Conservation (phyloP, 2,113 vertebrate species). For the Oreochromis niloticus region DNA sequence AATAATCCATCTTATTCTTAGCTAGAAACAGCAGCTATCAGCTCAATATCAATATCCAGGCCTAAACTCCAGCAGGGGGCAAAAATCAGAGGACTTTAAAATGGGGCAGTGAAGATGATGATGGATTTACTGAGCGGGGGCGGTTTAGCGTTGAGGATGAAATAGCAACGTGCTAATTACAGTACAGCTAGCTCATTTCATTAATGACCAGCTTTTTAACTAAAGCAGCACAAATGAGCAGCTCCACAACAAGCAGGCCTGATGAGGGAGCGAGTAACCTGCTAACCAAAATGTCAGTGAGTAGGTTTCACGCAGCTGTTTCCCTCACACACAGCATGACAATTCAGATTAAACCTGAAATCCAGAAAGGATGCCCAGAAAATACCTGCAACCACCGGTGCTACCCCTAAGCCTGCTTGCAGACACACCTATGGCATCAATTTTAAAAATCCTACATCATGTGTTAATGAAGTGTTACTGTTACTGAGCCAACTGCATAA, state of each 20-base stretch:
- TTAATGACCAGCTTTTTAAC: neutral
- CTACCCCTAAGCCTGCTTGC: neutral
- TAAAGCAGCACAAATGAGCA: neutral
- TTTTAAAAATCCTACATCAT: neutral
- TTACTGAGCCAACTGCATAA: rapidly evolving
- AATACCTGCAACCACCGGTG: neutral
- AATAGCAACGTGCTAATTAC: neutral
- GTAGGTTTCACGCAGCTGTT: neutral
- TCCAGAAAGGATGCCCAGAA: neutral
- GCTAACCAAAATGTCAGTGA: neutral
- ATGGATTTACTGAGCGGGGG: neutral
- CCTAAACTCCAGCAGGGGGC: neutral
- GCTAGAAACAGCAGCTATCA: neutral
- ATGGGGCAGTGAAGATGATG: neutral
- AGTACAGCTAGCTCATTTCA: neutral
- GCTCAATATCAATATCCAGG: neutral
- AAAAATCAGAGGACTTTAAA: neutral
- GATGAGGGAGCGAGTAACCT: neutral
- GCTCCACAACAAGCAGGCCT: neutral
- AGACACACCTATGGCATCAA: neutral
- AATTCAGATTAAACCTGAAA: neutral
- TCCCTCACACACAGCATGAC: neutral
- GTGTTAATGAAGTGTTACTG: neutral
- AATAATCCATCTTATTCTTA: neutral
- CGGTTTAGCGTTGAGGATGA: rapidly evolving